Conservation (phyloP, 2,113 vertebrate genomes). For the Amphiprion ocellaris region DNA sequence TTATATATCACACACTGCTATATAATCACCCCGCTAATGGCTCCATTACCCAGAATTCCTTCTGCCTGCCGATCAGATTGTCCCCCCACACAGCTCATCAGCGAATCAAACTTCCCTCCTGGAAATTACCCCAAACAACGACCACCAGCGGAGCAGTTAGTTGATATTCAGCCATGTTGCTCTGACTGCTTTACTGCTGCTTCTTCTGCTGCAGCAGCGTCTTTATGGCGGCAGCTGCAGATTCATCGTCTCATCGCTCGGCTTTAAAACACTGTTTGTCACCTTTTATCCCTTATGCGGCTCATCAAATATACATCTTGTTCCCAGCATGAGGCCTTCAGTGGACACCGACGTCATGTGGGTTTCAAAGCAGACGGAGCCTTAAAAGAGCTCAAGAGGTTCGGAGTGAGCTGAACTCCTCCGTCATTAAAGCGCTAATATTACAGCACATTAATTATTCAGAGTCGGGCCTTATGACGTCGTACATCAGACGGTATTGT, state of each 20-base stretch:
- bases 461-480: constrained; percentile 47
- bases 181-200: constrained; percentile 26
- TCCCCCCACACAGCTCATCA: constrained; percentile 48
- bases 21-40: constrained; percentile 52
- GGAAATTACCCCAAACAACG: constrained; percentile 53
- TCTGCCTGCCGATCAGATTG: constrained; percentile 39
- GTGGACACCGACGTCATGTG: neutral
- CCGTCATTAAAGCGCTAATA: constrained; percentile 60
- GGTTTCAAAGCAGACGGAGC: neutral
- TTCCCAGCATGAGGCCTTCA: constrained; percentile 32
- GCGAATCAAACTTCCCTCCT: constrained; percentile 40
- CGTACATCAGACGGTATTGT: constrained; percentile 44
- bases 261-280: constrained; percentile 40
- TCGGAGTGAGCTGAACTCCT: constrained; percentile 14
- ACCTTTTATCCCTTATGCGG: constrained; percentile 41
- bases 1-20: constrained; percentile 34
- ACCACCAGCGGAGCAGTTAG: constrained; percentile 39
- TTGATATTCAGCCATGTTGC: constrained; percentile 32
- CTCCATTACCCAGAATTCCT: constrained; percentile 53
- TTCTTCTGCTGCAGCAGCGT: constrained; percentile 32
- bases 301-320: constrained; percentile 64
- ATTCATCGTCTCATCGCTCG: constrained; percentile 49
- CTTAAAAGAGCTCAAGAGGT: constrained; percentile 16
- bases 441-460: constrained; percentile 66
- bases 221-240: constrained; percentile 36